phyloP scores from a whole-genome alignment of 35 echinoderm and acorn worm genomes.

The Amphiura filiformis region DNA sequence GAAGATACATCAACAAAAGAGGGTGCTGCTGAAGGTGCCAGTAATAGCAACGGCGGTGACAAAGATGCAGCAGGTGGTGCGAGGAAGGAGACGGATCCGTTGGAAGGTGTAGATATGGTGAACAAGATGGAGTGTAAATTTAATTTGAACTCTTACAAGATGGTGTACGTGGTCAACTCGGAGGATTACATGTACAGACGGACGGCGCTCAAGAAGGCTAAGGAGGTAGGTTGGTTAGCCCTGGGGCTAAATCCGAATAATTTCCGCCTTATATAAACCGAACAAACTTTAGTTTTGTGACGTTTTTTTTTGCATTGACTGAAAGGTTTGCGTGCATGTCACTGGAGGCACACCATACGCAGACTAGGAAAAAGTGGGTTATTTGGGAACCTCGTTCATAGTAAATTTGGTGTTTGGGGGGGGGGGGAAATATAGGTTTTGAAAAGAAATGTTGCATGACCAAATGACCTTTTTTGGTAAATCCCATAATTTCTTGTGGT shows the following conservation, averaged over 20 bases:
- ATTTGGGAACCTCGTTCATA: no score
- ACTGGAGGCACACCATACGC: not conserved
- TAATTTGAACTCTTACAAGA: slow-evolving; percentile 98
- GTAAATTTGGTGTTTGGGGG: no score
- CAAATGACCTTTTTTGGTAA: no score
- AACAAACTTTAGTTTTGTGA: not conserved
- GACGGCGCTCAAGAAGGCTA: slow-evolving; percentile 90
- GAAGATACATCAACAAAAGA: slow-evolving; percentile 9
- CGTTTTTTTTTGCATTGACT: not conserved
- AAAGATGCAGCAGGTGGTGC: slow-evolving; percentile 19
- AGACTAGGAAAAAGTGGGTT: no score
- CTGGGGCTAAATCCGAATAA: no score
- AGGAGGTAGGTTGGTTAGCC: slow-evolving; percentile 68
- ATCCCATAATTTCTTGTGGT: no score
- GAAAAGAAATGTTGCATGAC: no score
- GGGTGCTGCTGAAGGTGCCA: not conserved
- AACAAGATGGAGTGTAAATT: slow-evolving; percentile 99
- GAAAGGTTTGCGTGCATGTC: not conserved
- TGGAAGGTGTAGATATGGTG: slow-evolving; percentile 88
- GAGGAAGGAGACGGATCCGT: slow-evolving; percentile 51
- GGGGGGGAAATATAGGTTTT: no score
- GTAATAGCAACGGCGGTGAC: slow-evolving; percentile 28
- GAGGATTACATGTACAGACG: slow-evolving; percentile 99
- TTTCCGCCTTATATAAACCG: no score
- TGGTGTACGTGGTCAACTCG: slow-evolving; percentile 97